Conservation (phyloP, 1,140 invertebrate species). For the Chrysoperla carnea region DNA sequence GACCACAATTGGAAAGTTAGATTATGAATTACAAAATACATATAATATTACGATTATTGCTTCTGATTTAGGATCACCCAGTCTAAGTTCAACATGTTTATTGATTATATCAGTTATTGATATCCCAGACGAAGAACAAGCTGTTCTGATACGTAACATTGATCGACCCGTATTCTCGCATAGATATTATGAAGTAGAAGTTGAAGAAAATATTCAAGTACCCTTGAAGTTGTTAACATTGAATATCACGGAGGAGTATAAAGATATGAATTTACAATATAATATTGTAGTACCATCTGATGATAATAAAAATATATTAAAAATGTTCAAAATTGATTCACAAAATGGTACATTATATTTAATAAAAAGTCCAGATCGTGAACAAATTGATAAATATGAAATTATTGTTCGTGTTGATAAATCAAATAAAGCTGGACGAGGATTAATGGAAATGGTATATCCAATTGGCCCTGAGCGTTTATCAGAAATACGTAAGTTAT, state of each 20-base stretch:
- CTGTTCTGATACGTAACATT: slow-evolving; percentile 7
- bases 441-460: slow-evolving; percentile 50
- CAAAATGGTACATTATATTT: slow-evolving; percentile 53
- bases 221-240: slow-evolving; percentile 49
- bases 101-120: slow-evolving; percentile 46
- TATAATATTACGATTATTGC: slow-evolving; percentile 66
- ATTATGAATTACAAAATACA: slow-evolving; percentile 44
- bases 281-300: slow-evolving; percentile 36
- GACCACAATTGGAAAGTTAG: slow-evolving; percentile 50
- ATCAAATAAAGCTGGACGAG: slow-evolving; percentile 35
- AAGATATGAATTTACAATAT: slow-evolving; percentile 33
- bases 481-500: slow-evolving; percentile 34
- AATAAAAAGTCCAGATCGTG: slow-evolving; percentile 46
- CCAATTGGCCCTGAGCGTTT: slow-evolving; percentile 48
- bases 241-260: slow-evolving; percentile 41
- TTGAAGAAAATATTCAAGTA: slow-evolving; percentile 52
- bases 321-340: slow-evolving; percentile 47
- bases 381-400: slow-evolving; percentile 42
- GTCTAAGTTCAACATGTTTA: slow-evolving; percentile 57
- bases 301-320: slow-evolving; percentile 19
- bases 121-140: slow-evolving; percentile 34
- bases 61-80: slow-evolving; percentile 66
- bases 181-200: slow-evolving; percentile 57
- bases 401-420: slow-evolving; percentile 48
- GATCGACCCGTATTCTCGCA: slow-evolving; percentile 46